Evolutionary conservation across 2,888 invertebrate species (phyloP).

Genomic region (Diabrotica balteata): DNA sequence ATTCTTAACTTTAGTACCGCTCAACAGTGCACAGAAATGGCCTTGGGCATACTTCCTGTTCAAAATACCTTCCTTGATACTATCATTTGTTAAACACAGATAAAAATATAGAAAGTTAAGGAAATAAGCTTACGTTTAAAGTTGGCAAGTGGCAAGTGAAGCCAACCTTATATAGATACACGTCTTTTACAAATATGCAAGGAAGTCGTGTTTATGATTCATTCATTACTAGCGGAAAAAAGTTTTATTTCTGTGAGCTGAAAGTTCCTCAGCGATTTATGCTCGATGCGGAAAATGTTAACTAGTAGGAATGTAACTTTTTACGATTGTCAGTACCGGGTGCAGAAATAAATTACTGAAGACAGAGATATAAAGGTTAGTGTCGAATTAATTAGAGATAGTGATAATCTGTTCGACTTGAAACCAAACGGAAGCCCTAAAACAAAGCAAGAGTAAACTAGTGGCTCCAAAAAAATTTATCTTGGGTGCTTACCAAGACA

Average conservation of each 20-base stretch:
- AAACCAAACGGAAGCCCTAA: too few species aligned
- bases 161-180: not conserved
- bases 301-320: too few species aligned
- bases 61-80: conserved; percentile 24
- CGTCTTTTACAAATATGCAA: conserved; percentile 2
- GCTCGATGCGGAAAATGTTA: not conserved
- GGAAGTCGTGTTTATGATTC: conserved; percentile 2
- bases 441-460: too few species aligned
- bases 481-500: too few species aligned
- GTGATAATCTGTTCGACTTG: too few species aligned
- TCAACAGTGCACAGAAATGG: conserved; percentile 13
- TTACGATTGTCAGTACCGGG: too few species aligned
- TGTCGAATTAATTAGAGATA: too few species aligned
- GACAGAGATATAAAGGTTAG: too few species aligned
- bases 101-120: conserved; percentile 29
- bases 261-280: not conserved
- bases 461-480: too few species aligned
- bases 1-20: conserved; percentile 23
- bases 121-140: conserved; percentile 12
- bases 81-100: conserved; percentile 20
- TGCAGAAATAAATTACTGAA: too few species aligned
- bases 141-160: not conserved
- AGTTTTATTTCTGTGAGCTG: not conserved
- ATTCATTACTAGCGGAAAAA: not conserved
- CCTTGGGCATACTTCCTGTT: conserved; percentile 29